These are phyloP conservation scores for Aphelenchoides fujianensis DNA, from an alignment of 1,140 invertebrate species.

Conservation along the genomic window DNA sequence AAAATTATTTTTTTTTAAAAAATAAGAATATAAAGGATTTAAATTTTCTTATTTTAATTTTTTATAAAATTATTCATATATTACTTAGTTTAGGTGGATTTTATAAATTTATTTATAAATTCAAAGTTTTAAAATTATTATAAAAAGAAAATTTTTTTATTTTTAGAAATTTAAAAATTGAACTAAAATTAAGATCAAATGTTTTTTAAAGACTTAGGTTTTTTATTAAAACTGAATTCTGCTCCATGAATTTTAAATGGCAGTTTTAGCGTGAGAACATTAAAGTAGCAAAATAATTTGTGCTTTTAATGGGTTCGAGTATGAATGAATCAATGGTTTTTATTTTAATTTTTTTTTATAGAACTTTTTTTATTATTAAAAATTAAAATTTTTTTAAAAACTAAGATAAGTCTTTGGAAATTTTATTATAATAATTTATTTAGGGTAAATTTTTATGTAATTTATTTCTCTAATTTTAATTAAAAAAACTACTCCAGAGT, in stretches of 20 bases:
- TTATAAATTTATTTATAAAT: slow-evolving; percentile 2
- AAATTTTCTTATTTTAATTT: slow-evolving; percentile 20
- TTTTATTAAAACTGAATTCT: slow-evolving; percentile 35
- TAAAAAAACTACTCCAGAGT: slow-evolving; percentile 42
- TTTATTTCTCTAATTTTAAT: slow-evolving; percentile 34
- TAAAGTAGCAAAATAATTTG: slow-evolving; percentile 43
- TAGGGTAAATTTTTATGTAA: slow-evolving; percentile 41
- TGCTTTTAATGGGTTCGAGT: slow-evolving; percentile 38
- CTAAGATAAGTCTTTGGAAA: slow-evolving; percentile 48
- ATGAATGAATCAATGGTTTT: slow-evolving; percentile 35
- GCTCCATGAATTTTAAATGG: slow-evolving; percentile 39
- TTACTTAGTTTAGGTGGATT: not conserved
- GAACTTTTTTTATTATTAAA: slow-evolving; percentile 33
- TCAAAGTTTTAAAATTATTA: not conserved
- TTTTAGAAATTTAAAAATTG: not conserved
- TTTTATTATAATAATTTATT: slow-evolving; percentile 40
- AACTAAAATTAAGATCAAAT: not conserved
- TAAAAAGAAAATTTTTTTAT: slow-evolving; percentile 2
- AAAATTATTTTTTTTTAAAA: slow-evolving; percentile 30
- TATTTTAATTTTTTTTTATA: slow-evolving; percentile 34
- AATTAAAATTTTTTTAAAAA: slow-evolving; percentile 37
- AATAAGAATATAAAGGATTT: slow-evolving; percentile 15
- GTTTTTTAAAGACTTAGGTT: slow-evolving; percentile 23
- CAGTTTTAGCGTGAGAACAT: slow-evolving; percentile 37
- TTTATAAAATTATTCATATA: not conserved